These are phyloP conservation scores for Cheiracanthium punctorium DNA, from an alignment of 2,888 invertebrate species.

Conservation along the genomic window DNA sequence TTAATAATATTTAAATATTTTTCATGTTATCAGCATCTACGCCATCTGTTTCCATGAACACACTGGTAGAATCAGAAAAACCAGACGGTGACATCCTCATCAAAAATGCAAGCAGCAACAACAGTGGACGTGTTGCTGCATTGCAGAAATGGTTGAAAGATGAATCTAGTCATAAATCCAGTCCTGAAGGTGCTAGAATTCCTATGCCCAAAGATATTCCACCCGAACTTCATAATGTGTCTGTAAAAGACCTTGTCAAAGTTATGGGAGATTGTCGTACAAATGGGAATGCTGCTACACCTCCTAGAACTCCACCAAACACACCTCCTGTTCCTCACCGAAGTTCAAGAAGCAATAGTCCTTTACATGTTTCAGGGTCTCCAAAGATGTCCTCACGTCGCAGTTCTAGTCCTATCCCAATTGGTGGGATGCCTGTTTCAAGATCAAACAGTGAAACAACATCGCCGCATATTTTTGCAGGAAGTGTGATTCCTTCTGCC, in stretches of 20 bases:
- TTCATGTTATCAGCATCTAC: slow-evolving; percentile 42
- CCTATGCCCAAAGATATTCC: slow-evolving; percentile 74
- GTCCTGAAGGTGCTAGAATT: slow-evolving; percentile 22
- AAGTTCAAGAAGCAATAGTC: slow-evolving; percentile 73
- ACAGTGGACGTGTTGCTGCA: slow-evolving; percentile 57
- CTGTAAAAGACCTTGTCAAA: slow-evolving; percentile 85
- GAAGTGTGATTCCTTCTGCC: slow-evolving; percentile 22
- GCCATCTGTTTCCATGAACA: slow-evolving; percentile 67
- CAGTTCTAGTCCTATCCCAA: slow-evolving; percentile 73
- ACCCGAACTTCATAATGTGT: slow-evolving; percentile 81
- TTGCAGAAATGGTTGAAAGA: slow-evolving; percentile 60
- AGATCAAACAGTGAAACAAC: slow-evolving; percentile 49
- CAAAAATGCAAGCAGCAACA: slow-evolving; percentile 41
- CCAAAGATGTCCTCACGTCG: slow-evolving; percentile 61
- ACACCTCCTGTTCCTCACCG: slow-evolving; percentile 75
- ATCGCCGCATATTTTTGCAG: neutral
- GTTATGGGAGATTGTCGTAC: slow-evolving; percentile 84
- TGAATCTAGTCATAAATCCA: slow-evolving; percentile 44
- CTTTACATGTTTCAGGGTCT: slow-evolving; percentile 72
- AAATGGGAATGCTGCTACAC: slow-evolving; percentile 87
- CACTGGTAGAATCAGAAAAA: slow-evolving; percentile 68
- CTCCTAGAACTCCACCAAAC: slow-evolving; percentile 82
- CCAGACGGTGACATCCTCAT: slow-evolving; percentile 53
- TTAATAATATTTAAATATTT: neutral
- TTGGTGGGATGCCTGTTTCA: slow-evolving; percentile 71